A percentile compares a stretch with the other conserved stretches of the same genome.
Conservation (phyloP, 35 echinoderm and acorn worm genomes). For the Heliocidaris tuberculata region DNA sequence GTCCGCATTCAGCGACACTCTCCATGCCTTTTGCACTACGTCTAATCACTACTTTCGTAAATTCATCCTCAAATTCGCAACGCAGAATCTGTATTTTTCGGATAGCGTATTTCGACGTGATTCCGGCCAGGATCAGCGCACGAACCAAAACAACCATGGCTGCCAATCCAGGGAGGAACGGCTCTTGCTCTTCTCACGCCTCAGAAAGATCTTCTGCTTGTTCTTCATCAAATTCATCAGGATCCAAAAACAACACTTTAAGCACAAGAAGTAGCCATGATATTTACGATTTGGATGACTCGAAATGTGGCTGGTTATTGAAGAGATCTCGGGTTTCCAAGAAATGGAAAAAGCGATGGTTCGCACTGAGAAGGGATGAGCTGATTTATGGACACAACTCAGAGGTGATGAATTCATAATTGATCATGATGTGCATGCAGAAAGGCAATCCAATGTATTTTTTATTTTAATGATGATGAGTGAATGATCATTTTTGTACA, state of each 20-base stretch:
- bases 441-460: not conserved
- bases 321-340: slow-evolving; percentile 71
- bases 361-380: slow-evolving; percentile 57
- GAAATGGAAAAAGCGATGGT: slow-evolving; percentile 85
- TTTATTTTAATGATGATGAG: not conserved
- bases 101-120: no score
- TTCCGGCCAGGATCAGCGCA: no score
- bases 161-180: slow-evolving; percentile 18
- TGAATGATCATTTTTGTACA: no score
- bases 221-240: slow-evolving; percentile 36
- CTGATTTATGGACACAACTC: slow-evolving; percentile 68
- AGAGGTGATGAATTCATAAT: slow-evolving; percentile 44
- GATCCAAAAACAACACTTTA: slow-evolving; percentile 36
- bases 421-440: not conserved
- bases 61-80: no score
- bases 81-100: no score
- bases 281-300: slow-evolving; percentile 50
- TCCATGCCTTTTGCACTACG: no score
- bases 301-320: slow-evolving; percentile 79
- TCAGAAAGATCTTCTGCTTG: not conserved
- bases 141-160: slow-evolving; percentile 26
- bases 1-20: no score
- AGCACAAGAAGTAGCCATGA: slow-evolving; percentile 48
- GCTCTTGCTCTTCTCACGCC: slow-evolving; percentile 20
- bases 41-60: no score